Base-by-base conservation (phyloP, 2,113 vertebrate species). In the Mirounga angustirostris region DNA sequence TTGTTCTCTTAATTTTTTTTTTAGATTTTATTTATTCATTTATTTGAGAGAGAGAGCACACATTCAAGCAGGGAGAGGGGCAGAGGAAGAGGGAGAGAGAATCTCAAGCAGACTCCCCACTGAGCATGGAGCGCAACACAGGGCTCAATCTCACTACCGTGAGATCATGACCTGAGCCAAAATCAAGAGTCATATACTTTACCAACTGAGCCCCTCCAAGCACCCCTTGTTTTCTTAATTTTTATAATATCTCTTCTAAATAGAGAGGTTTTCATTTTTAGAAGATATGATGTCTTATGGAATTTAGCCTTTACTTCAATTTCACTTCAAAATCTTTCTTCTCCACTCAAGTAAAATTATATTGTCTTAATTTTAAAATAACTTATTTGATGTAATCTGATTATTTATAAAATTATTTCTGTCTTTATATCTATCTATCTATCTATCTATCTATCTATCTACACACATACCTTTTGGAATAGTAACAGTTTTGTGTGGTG, bases 301-400 rank as follows among this genome's bases (percentile, higher is more conserved):
- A 2, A 8, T 81, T 91, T 40, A 67, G 7, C 28, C 43, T 73
- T 92, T 33, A 15, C 16, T 94, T 94, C 11, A 73, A 24, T 86
- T 91, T 96, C 46, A 71, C 33, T 92, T 73, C 5, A 76, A 91
- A 76, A 10, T 65, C 15, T 87, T 74, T 94, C 26, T 76, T 4
- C 16, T 81, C 80, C 43, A 76, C 22, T 69, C 7, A 95, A 87
- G 28, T 87, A 56, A 91, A 96, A 67, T 63, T 43, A 74, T 16
- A 80, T 46, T 80, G 28, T 86, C 50, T 69, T 76, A 82, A 83
- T 76, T 82, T 87, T 83, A 61, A 89, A 92, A 43, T 87, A 65
- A 82, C 33, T 78, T 78, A 6, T 30, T 46, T 69, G 69, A 82
- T 78, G 1, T 59, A 59, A 63, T 73, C 11, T 18, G 13, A 24